Evolutionary conservation across 2,888 invertebrate genomes (phyloP).

Genomic region (Scelioninae gen. 2): DNA sequence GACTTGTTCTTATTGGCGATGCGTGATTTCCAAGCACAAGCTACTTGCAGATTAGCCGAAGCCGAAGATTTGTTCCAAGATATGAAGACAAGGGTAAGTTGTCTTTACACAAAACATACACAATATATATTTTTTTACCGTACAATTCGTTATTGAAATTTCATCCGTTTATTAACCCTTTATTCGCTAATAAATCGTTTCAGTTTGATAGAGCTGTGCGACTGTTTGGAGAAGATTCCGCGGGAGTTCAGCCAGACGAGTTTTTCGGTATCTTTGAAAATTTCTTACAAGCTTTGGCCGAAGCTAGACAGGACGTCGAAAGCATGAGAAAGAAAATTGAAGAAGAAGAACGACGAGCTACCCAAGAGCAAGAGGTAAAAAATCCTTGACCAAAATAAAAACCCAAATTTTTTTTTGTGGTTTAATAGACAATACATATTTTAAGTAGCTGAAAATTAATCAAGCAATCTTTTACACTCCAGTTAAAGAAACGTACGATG

Average conservation of each 20-base stretch:
- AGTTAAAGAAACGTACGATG: slow-evolving; percentile 90
- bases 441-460: too few relatives aligned
- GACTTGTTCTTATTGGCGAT: slow-evolving; percentile 95
- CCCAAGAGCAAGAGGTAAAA: slow-evolving; percentile 89
- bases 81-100: slow-evolving; percentile 90
- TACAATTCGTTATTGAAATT: too few relatives aligned
- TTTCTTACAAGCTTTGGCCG: slow-evolving; percentile 88
- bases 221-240: slow-evolving; percentile 92
- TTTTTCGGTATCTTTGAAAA: slow-evolving; percentile 95
- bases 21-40: slow-evolving; percentile 95
- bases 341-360: slow-evolving; percentile 91
- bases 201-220: slow-evolving; percentile 92
- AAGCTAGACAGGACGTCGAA: slow-evolving; percentile 92
- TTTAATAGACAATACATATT: too few relatives aligned
- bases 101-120: too few relatives aligned
- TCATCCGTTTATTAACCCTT: too few relatives aligned
- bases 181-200: slow-evolving; percentile 17
- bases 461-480: slow-evolving; percentile 63
- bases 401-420: too few relatives aligned
- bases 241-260: slow-evolving; percentile 90
- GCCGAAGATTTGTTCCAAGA: slow-evolving; percentile 95
- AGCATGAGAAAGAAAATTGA: slow-evolving; percentile 88
- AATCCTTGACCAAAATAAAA: too few relatives aligned
- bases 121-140: too few relatives aligned
- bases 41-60: slow-evolving; percentile 93